Percentiles rank a stretch among this genome's conserved stretches.
These are phyloP conservation scores for Trichogramma dendrolimi DNA, from an alignment of 2,888 invertebrate genomes.

Conservation along the genomic window DNA sequence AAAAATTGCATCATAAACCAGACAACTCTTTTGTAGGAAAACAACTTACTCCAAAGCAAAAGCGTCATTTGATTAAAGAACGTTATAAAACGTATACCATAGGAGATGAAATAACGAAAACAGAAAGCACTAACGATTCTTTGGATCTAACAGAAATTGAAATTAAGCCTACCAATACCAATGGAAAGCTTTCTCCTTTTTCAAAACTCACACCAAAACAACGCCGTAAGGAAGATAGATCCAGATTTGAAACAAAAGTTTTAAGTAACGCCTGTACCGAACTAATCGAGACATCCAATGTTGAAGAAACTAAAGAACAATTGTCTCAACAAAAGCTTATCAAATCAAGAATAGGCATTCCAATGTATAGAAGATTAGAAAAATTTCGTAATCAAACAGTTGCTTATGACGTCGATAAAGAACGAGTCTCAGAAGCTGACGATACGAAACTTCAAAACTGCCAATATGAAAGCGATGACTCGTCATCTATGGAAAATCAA, in stretches of 20 bases:
- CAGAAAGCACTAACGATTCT: slow-evolving; percentile 42
- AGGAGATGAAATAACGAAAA: slow-evolving; percentile 59
- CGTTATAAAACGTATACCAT: slow-evolving; percentile 81
- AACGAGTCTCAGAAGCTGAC: slow-evolving; percentile 1
- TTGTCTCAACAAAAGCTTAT: neutral
- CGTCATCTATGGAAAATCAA: slow-evolving; percentile 33
- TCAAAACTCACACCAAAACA: slow-evolving; percentile 61
- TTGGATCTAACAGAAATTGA: slow-evolving; percentile 35
- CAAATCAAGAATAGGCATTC: slow-evolving; percentile 27
- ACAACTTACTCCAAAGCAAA: slow-evolving; percentile 71
- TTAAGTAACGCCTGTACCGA: slow-evolving; percentile 47
- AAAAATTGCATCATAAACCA: too few relatives aligned
- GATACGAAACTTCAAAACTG: slow-evolving; percentile 23
- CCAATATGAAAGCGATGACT: slow-evolving; percentile 35
- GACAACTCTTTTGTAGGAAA: slow-evolving; percentile 22
- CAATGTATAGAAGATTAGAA: slow-evolving; percentile 24
- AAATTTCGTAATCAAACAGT: neutral
- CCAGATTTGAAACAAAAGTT: slow-evolving; percentile 68
- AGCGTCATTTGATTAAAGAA: slow-evolving; percentile 70
- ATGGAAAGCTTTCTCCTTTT: slow-evolving; percentile 41
- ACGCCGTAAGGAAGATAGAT: slow-evolving; percentile 62
- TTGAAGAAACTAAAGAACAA: slow-evolving; percentile 10
- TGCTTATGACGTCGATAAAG: neutral
- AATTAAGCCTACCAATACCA: slow-evolving; percentile 30
- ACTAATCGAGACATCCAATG: slow-evolving; percentile 8